Conservation (phyloP, 1,140 invertebrate species). For the Pogonus chalceus region DNA sequence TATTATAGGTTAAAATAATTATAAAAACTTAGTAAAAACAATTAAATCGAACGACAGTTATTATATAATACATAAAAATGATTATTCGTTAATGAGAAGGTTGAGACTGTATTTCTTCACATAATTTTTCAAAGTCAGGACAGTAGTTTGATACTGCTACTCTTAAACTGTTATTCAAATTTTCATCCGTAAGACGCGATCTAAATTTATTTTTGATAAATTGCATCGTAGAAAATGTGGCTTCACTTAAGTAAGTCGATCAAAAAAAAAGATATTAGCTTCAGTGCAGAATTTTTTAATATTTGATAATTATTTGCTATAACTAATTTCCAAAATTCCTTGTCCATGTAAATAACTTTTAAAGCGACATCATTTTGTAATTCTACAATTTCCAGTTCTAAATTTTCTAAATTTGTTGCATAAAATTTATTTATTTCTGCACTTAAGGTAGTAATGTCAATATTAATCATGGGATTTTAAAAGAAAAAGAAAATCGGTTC, state of each 20-base stretch:
- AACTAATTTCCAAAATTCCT: conserved; percentile 1
- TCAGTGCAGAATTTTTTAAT: conserved; percentile 3
- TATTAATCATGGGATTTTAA: neutral
- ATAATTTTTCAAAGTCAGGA: conserved; percentile 3
- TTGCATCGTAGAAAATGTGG: neutral
- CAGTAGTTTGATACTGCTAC: neutral
- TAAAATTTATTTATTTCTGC: conserved; percentile 2
- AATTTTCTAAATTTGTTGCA: neutral
- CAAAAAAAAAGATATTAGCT: conserved; percentile 1
- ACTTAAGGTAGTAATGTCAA: neutral
- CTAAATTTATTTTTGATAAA: conserved; percentile 3
- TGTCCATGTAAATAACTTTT: neutral
- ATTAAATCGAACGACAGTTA: neutral
- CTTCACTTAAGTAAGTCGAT: conserved; percentile 3
- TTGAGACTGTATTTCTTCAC: neutral
- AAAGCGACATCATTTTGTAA: conserved; percentile 4
- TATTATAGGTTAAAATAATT: no score
- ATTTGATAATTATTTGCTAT: neutral
- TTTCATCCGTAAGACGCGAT: neutral
- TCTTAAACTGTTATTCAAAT: conserved; percentile 3
- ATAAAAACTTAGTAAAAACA: neutral
- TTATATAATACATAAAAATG: neutral
- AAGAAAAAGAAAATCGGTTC: conserved; percentile 1
- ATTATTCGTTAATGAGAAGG: neutral
- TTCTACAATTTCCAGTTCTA: conserved; percentile 1